Conservation (phyloP, 2,888 invertebrate genomes). For the Cryptocheilus praepositus region DNA sequence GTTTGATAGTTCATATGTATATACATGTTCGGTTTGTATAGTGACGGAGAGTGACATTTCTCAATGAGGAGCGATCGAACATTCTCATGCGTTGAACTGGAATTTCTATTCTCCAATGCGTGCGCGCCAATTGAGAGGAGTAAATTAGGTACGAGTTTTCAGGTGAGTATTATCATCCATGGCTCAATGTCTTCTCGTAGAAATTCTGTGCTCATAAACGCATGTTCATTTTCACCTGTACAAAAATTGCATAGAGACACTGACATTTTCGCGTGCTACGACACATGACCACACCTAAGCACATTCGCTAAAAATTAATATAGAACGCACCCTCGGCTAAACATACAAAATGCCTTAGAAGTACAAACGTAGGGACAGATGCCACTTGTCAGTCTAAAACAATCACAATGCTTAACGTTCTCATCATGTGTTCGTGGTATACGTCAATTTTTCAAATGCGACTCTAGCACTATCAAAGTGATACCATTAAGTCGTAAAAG, state of each 20-base stretch:
- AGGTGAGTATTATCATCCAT: conserved; percentile 12
- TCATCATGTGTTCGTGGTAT: neutral
- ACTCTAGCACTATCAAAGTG: no score
- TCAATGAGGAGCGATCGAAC: conserved; percentile 26
- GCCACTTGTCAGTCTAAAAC: conserved; percentile 8
- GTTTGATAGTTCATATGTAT: conserved; percentile 41
- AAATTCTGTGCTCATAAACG: neutral
- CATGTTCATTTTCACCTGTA: no score
- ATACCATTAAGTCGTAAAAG: neutral
- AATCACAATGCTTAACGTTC: conserved; percentile 9
- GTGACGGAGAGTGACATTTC: conserved; percentile 35
- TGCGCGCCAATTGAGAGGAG: neutral
- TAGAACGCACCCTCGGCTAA: neutral
- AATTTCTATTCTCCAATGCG: neutral
- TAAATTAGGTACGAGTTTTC: conserved; percentile 2
- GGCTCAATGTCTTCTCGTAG: no score
- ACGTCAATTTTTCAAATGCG: no score
- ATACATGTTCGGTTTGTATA: conserved; percentile 41
- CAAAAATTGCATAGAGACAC: no score
- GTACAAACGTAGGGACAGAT: neutral
- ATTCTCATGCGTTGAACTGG: neutral
- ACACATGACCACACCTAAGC: neutral
- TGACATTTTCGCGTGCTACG: conserved; percentile 1
- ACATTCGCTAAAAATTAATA: neutral
- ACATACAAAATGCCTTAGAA: neutral